Evolutionary conservation across 2,113 vertebrate species (phyloP).

Genomic region (Tamias sibiricus): DNA sequence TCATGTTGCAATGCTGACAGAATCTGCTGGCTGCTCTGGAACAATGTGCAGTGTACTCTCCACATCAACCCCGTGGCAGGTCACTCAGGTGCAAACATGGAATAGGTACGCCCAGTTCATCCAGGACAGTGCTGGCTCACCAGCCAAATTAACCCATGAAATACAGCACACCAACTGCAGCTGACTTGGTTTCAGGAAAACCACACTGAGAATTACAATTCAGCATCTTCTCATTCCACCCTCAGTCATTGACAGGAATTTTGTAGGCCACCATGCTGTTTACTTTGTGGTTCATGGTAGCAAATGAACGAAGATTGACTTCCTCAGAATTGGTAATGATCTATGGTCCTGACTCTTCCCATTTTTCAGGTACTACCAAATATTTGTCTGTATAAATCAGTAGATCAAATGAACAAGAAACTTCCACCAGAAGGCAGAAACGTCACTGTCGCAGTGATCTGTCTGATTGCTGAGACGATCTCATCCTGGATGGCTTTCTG

Average conservation of each 20-base stretch:
- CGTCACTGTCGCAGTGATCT: slow-evolving; percentile 96
- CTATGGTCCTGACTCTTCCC: slow-evolving; percentile 97
- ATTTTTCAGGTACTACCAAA: slow-evolving; percentile 94
- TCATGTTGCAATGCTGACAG: neutral
- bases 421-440: slow-evolving; percentile 95
- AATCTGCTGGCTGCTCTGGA: neutral
- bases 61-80: neutral
- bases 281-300: slow-evolving; percentile 97
- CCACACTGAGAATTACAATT: neutral
- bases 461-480: slow-evolving; percentile 96
- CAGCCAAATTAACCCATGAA: slow-evolving; percentile 12
- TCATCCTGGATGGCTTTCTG: slow-evolving; percentile 97
- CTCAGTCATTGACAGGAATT: slow-evolving; percentile 75
- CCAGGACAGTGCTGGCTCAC: neutral
- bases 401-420: slow-evolving; percentile 96
- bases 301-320: slow-evolving; percentile 96
- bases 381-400: slow-evolving; percentile 98
- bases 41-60: neutral
- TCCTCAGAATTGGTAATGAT: slow-evolving; percentile 96
- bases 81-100: neutral
- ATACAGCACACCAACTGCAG: neutral
- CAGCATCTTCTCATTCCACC: neutral
- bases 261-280: slow-evolving; percentile 96
- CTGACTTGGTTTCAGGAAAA: slow-evolving; percentile 55
- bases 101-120: neutral